phyloP scores from a whole-genome alignment of 2,888 invertebrate genomes.

The Epicampocera succincta region DNA sequence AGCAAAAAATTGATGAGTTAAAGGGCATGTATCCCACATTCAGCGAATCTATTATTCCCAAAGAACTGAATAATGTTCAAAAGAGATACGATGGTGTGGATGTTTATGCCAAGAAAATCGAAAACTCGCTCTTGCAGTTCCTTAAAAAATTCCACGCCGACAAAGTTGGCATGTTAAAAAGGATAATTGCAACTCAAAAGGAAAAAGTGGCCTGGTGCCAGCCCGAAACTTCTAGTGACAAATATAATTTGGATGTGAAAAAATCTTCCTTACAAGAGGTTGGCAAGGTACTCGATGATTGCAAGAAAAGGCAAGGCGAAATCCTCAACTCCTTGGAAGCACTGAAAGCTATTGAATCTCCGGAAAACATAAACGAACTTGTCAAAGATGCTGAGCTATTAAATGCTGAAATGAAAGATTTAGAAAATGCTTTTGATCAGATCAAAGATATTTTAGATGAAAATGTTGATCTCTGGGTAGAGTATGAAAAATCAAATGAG shows the following conservation, averaged over 20 bases:
- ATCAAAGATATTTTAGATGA: constrained; percentile 86
- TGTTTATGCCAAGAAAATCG: constrained; percentile 91
- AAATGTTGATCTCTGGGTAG: constrained; percentile 89
- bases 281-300: constrained; percentile 87
- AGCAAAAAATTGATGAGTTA: constrained; percentile 87
- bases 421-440: constrained; percentile 86
- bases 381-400: constrained; percentile 87
- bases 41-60: constrained; percentile 88
- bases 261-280: constrained; percentile 90
- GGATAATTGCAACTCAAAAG: constrained; percentile 89
- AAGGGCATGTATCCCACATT: constrained; percentile 89
- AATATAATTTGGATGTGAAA: constrained; percentile 96
- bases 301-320: constrained; percentile 86
- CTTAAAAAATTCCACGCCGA: constrained; percentile 94
- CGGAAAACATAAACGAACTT: constrained; percentile 86
- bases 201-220: constrained; percentile 96
- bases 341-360: constrained; percentile 88
- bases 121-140: constrained; percentile 89
- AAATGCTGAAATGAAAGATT: constrained; percentile 86
- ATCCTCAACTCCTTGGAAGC: constrained; percentile 88
- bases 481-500: constrained; percentile 90
- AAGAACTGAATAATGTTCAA: constrained; percentile 91
- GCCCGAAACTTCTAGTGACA: constrained; percentile 93
- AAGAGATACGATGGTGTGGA: constrained; percentile 91
- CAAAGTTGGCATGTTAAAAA: constrained; percentile 90